A percentile compares a stretch with the other conserved stretches of the same genome.
Evolutionary conservation across 2,888 invertebrate species (phyloP).

Genomic region (Protonemura montana): DNA sequence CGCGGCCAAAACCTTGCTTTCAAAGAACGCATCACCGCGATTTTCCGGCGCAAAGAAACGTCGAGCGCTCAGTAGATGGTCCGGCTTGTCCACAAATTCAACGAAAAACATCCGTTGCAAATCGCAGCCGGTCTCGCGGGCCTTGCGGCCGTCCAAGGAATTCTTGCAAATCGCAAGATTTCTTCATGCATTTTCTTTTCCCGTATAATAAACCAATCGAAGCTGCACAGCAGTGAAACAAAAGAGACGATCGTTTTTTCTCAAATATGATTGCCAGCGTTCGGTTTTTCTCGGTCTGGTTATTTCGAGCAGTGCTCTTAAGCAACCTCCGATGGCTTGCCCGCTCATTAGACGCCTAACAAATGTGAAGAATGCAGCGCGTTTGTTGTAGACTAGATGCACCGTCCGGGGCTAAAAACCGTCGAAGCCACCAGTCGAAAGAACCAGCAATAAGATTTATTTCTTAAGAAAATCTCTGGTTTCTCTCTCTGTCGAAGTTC

Average conservation of each 20-base stretch:
- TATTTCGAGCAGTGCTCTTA: background rate
- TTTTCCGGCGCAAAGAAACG: no score
- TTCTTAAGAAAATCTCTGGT: slow-evolving; percentile 20
- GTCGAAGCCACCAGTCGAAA: background rate
- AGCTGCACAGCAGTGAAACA: background rate
- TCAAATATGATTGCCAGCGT: background rate
- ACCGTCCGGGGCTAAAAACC: slow-evolving; percentile 4
- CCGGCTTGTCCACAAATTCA: background rate
- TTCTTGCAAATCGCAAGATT: slow-evolving; percentile 13
- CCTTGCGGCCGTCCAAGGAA: background rate
- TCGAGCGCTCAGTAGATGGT: background rate
- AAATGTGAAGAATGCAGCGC: slow-evolving; percentile 23
- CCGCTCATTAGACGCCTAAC: slow-evolving; percentile 15
- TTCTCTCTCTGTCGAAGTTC: slow-evolving; percentile 37
- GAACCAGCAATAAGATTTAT: slow-evolving; percentile 29
- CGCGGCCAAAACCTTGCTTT: no score
- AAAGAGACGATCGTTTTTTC: slow-evolving; percentile 15
- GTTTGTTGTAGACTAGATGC: no score
- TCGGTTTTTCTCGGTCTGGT: background rate
- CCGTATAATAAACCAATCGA: slow-evolving; percentile 35
- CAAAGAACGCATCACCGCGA: no score
- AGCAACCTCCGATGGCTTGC: background rate
- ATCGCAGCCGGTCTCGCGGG: background rate
- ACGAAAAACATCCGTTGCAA: background rate
- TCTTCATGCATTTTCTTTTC: background rate